Evolutionary conservation across 2,797 vertebrate species (phyloP), one percentile per base, ranked within the genome.

Genomic region (Austrolebias charrua): DNA sequence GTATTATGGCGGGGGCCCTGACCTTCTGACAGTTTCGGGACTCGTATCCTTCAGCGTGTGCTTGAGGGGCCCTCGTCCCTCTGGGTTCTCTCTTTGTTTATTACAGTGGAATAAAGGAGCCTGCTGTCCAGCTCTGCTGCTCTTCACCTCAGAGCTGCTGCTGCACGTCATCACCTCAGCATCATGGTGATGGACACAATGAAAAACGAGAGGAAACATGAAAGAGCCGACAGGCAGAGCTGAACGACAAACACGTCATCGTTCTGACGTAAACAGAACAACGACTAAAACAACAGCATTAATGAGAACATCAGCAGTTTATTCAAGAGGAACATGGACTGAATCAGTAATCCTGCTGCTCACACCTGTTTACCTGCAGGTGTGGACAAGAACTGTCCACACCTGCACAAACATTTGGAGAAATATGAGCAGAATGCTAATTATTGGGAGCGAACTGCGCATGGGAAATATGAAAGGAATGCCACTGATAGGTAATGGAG

Each of bases 391-490:
- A 66, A 53, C 76, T 57, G 71, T 85, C 81, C 5, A 50, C 0
- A 50, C 55, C 75, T 53, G 55, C 67, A 69, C 50, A 48, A 48
- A 58, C 53, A 45, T 5, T 3, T 1, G 35, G 13, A 70, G n/a
- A 71, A 75, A 64, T 24, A 83, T 67, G 74, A 84, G 69, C 63
- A 83, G 66, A 81, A 85, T 75, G 76, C 67, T 72, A 79, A 81
- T 76, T 64, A 69, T 59, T 66, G 8, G 50, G 66, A 62, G 75
- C 73, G 65, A 73, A 66, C 49, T 0, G 71, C 57, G 75, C 71
- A 69, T 80, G 79, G 59, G 73, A 82, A 81, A 57, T 55, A 89
- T 82, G 85, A 40, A n/a, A 82, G 75, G 88, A 90, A 90, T 90
- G 85, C 68, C 81, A 81, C 86, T 73, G 76, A 77, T 63, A 49